Percentiles rank a stretch among this genome's conserved stretches.
These are phyloP conservation scores for Brachymystax lenok DNA, from an alignment of 2,797 vertebrate species.

Conservation along the genomic window DNA sequence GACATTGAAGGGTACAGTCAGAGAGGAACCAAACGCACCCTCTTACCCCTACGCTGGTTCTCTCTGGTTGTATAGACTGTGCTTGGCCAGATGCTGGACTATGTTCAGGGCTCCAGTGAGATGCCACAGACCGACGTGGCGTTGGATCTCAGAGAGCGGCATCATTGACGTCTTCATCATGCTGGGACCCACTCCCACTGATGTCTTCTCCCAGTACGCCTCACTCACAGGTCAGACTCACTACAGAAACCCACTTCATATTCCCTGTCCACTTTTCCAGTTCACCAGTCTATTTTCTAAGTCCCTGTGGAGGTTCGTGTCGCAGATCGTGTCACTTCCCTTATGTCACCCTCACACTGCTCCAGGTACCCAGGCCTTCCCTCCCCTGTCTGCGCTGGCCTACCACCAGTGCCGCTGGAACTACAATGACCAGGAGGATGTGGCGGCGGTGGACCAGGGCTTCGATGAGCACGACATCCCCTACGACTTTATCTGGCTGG, in stretches of 20 bases:
- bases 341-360: neutral
- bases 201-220: conserved; percentile 86
- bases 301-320: neutral
- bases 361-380: conserved; percentile 90
- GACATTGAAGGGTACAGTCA: too few relatives aligned
- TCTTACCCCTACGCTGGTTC: neutral
- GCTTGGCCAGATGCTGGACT: conserved; percentile 83
- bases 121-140: conserved; percentile 89
- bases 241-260: neutral
- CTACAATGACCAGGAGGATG: conserved; percentile 93
- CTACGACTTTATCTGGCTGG: conserved; percentile 92
- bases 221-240: conserved; percentile 83
- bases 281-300: neutral
- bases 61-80: conserved; percentile 68
- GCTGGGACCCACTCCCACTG: conserved; percentile 81
- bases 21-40: neutral
- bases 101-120: conserved; percentile 87
- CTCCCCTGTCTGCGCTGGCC: conserved; percentile 85
- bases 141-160: conserved; percentile 94
- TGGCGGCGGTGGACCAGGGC: conserved; percentile 80
- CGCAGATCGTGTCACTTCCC: too few relatives aligned
- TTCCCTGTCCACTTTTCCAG: neutral
- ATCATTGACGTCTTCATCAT: conserved; percentile 89
- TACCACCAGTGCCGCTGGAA: conserved; percentile 99
- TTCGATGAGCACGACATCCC: conserved; percentile 91